Evolutionary conservation across 2,113 vertebrate species (phyloP).

Genomic region (Plestiodon gilberti): DNA sequence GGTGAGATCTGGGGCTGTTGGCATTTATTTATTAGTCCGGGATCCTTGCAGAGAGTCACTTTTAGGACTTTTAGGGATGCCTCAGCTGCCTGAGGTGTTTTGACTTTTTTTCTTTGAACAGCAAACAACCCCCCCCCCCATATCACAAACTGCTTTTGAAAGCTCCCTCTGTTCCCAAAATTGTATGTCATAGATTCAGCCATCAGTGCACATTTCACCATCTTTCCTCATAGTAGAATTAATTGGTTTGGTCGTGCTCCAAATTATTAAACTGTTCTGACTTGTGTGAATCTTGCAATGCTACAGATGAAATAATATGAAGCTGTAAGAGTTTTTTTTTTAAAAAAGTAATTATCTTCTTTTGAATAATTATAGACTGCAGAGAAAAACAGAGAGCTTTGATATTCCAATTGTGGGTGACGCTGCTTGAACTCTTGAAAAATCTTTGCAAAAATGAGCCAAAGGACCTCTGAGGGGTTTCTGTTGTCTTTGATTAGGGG

Average conservation of each 20-base stretch:
- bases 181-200: too few species aligned
- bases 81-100: too few species aligned
- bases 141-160: neutral
- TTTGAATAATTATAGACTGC: neutral
- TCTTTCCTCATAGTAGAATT: neutral
- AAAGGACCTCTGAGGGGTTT: neutral
- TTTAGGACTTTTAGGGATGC: neutral
- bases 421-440: neutral
- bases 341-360: neutral
- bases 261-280: neutral
- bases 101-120: too few species aligned
- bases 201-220: neutral
- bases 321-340: neutral
- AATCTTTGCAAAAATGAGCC: neutral
- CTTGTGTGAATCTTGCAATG: rapidly evolving
- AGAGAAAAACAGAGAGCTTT: neutral
- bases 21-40: neutral
- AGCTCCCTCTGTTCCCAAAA: neutral
- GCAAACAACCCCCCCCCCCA: too few species aligned
- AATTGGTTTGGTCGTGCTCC: neutral
- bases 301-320: rapidly evolving
- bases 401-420: neutral
- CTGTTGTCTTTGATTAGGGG: neutral
- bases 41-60: neutral
- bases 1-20: neutral